Evolutionary conservation across 2,797 vertebrate genomes (phyloP).

Genomic region (Hydrolagus colliei): DNA sequence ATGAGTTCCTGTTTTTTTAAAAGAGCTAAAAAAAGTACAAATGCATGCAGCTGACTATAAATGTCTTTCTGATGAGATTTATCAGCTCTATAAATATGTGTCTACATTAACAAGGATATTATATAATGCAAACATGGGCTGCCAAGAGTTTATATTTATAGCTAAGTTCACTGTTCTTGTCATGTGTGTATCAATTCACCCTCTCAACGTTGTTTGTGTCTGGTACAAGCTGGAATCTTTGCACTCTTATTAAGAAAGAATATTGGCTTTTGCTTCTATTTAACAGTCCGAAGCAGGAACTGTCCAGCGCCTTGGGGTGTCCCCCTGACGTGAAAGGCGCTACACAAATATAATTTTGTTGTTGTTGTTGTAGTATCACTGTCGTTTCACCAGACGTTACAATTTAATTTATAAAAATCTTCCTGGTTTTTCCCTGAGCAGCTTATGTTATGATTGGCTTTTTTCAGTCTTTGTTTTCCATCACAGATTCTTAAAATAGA

Average conservation of each 20-base stretch:
- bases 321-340: too few species aligned
- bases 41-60: neutral
- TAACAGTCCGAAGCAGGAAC: neutral
- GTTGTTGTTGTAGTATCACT: neutral
- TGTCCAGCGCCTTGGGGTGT: too few species aligned
- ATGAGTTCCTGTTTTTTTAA: too few species aligned
- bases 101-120: neutral
- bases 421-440: neutral
- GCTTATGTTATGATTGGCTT: neutral
- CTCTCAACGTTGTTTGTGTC: neutral
- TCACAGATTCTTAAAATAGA: constrained; percentile 18
- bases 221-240: neutral
- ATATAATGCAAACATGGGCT: neutral
- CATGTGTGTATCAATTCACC: neutral
- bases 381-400: neutral
- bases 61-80: neutral
- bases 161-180: too few species aligned
- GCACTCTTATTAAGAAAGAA: neutral
- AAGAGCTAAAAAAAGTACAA: neutral
- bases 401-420: neutral
- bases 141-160: neutral
- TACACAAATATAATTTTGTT: too few species aligned
- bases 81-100: neutral
- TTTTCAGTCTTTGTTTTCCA: constrained; percentile 18
- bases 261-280: neutral